Evolutionary conservation across 2,888 invertebrate genomes (phyloP).

Genomic region (Spisula subtruncata): DNA sequence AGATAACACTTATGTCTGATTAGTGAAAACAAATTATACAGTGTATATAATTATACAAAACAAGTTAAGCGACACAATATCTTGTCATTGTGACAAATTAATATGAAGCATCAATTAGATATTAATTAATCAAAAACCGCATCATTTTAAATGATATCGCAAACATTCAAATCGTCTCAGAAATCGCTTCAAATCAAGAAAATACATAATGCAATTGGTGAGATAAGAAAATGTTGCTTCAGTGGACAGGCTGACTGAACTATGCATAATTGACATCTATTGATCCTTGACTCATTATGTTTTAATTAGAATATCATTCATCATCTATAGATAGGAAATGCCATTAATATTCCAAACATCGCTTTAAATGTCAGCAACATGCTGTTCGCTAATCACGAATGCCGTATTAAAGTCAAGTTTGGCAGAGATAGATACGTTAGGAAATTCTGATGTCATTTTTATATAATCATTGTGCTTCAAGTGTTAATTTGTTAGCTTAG

Average conservation of each 20-base stretch:
- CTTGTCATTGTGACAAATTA: too few species aligned
- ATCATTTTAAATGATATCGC: too few species aligned
- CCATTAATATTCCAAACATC: neutral
- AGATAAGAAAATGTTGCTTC: neutral
- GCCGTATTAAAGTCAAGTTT: neutral
- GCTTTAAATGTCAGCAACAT: neutral
- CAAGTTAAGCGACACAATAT: too few species aligned
- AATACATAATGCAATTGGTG: neutral
- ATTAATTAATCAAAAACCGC: too few species aligned
- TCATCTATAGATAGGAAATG: neutral
- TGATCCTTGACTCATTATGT: neutral
- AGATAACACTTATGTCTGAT: too few species aligned
- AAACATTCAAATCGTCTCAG: neutral
- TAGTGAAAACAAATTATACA: too few species aligned
- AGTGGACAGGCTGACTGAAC: neutral
- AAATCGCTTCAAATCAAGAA: neutral
- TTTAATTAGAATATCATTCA: neutral
- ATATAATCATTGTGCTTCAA: too few species aligned
- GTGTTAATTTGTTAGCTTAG: too few species aligned
- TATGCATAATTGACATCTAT: slow-evolving; percentile 1
- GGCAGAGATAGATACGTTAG: neutral
- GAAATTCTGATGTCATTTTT: too few species aligned
- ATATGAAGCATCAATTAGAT: too few species aligned
- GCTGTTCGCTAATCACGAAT: neutral
- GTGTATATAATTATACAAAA: too few species aligned